Percentiles rank a stretch among this genome's conserved stretches.
Conservation (phyloP, 2,888 invertebrate genomes). For the Eupithecia tripunctaria region DNA sequence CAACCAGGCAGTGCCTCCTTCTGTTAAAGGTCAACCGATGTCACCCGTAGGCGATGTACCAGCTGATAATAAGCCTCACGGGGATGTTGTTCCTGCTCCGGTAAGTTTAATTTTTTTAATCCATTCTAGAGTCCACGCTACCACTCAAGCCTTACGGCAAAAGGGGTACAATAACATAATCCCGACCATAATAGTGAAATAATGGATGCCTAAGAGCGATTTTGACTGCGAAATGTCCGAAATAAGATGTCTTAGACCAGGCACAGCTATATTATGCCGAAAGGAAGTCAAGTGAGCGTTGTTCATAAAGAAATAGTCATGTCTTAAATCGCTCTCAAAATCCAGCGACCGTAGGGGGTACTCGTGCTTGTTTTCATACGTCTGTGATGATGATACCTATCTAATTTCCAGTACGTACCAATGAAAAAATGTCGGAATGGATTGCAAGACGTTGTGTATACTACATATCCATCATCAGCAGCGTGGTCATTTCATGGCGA, state of each 20-base stretch:
- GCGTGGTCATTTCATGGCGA: slow-evolving; percentile 76
- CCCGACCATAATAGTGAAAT: too few species aligned
- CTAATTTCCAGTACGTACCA: slow-evolving; percentile 48
- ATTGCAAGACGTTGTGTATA: slow-evolving; percentile 72
- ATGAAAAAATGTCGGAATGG: slow-evolving; percentile 64
- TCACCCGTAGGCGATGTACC: slow-evolving; percentile 62
- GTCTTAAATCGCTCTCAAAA: background rate
- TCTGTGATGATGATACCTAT: background rate
- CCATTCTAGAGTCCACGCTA: too few species aligned
- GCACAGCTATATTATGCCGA: background rate
- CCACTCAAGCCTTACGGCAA: too few species aligned
- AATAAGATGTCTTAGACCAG: background rate
- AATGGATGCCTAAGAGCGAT: too few species aligned
- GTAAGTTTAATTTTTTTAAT: slow-evolving; percentile 23
- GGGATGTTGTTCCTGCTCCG: slow-evolving; percentile 29
- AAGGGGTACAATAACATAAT: too few species aligned
- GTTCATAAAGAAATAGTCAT: background rate
- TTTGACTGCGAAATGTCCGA: too few species aligned
- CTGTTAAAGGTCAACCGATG: slow-evolving; percentile 46
- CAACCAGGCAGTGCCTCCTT: slow-evolving; percentile 46
- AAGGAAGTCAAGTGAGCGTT: background rate
- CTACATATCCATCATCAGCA: slow-evolving; percentile 64
- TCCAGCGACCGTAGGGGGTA: background rate
- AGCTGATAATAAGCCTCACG: slow-evolving; percentile 47
- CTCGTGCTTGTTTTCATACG: background rate